Conservation (phyloP, 1,140 invertebrate species). For the Microplitis demolitor region DNA sequence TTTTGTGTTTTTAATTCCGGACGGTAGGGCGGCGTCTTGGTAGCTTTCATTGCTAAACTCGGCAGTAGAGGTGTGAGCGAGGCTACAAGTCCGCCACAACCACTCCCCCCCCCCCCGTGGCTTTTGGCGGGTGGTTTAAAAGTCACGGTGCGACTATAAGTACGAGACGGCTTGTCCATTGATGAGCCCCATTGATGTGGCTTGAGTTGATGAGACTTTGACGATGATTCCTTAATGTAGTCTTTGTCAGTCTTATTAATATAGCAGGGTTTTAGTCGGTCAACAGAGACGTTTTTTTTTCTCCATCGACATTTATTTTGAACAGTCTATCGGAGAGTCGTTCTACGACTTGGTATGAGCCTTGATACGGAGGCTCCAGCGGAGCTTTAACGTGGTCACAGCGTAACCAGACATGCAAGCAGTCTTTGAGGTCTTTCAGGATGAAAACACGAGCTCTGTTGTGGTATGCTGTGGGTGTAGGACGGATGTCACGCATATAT, state of each 20-base stretch:
- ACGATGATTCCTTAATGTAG: neutral
- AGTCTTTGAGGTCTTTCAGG: slow-evolving; percentile 10
- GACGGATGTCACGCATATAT: slow-evolving; percentile 23
- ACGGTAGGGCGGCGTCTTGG: too few species aligned
- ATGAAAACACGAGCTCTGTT: slow-evolving; percentile 1
- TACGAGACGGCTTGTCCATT: neutral
- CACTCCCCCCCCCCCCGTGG: neutral
- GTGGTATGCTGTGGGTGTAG: slow-evolving; percentile 30
- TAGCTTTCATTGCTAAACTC: too few species aligned
- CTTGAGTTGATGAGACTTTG: neutral
- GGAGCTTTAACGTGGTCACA: slow-evolving; percentile 30
- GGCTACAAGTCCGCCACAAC: neutral
- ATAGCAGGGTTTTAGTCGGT: neutral
- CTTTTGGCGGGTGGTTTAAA: neutral
- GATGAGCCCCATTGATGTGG: neutral
- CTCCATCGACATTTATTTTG: slow-evolving; percentile 22
- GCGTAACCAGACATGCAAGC: slow-evolving; percentile 8
- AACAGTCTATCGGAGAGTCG: slow-evolving; percentile 26
- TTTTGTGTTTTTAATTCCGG: too few species aligned
- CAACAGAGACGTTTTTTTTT: neutral
- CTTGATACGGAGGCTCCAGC: slow-evolving; percentile 35
- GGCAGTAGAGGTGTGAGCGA: too few species aligned
- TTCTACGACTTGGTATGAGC: slow-evolving; percentile 33
- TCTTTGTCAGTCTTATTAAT: neutral
- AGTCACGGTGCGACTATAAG: neutral